Base-by-base conservation (phyloP, 2,113 vertebrate genomes). In the Murina feae region DNA sequence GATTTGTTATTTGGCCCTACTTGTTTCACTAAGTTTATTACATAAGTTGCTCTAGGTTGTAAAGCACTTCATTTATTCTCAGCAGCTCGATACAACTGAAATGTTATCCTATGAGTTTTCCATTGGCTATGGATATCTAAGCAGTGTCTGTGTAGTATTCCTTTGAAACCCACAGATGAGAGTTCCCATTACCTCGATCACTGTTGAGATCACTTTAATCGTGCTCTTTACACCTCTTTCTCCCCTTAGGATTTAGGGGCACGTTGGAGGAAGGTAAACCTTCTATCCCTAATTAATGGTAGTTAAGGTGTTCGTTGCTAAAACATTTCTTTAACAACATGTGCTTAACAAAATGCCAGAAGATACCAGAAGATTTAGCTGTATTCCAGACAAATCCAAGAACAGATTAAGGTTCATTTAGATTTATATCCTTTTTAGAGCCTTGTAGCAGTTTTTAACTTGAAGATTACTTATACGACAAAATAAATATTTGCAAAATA, bases 21-120 rank as follows among this genome's bases (percentile, higher is more conserved):
- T 95, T 97, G 78, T 95, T 97, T 83, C 82, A 95, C 58, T 71
- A 72, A 28, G 76, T 92, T 93, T 89, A 71, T 93, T 93, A 92
- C 84, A 0, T 96, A 91, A 95, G 18, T 94, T 96, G 86, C 39
- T 96, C 28, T 89, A 76, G 39, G 16, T 95, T 94, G n/a, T 96
- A 80, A 94, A 96, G 65, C 44, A 68, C 11, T 49, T 78, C 4
- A 25, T 79, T 10, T 78, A 37, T 55, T 95, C 93, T 76, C 58
- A 78, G 72, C 63, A 21, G n/a, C 76, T 65, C 86, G 66, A 90
- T 90, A 66, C 23, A 90, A 92, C 21, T 91, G 82, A 92, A 86
- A 30, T 60, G 39, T 47, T 84, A 32, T 35, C 37, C 14, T 81
- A 86, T 84, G 75, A 86, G 14, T 5, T 65, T 23, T 60, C 44